Evolutionary conservation across 2,797 vertebrate species (phyloP), one percentile per base, ranked within the genome.

Genomic region (Halcyon leucocephala): DNA sequence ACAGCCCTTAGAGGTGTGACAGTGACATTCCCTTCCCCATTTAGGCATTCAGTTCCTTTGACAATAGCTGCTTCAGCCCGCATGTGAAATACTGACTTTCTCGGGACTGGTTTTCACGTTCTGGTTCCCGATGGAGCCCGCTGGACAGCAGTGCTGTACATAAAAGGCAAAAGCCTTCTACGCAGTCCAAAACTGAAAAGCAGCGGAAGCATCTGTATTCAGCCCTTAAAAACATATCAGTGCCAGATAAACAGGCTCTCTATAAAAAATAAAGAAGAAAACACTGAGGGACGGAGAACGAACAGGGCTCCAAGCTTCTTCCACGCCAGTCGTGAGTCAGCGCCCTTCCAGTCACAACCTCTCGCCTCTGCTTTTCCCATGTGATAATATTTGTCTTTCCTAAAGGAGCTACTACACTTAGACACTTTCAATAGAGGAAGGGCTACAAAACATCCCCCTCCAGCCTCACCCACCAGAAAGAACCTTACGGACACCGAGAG

Each of bases 1-100:
- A 88, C 69, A 55, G 89, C 76, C 61, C 91, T 51, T 19, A 21
- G 92, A 96, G 96, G 93, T 92, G 96, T 7, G 83, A 86, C 87
- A 84, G 71, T 65, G 87, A 86, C 89, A 71, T 83, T 91, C 86
- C 55, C 94, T 93, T 72, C 78, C 95, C 73, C 94, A 12, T 91
- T 94, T 95, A 92, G 94, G 72, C 87, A 79, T 58, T 51, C 69
- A 14, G 61, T 24, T 81, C 17, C 82, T 78, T 49, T 78, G 69
- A 66, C 82, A 93, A 52, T 26, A 49, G 76, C 25, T 77, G 78
- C 39, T 48, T 73, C 35, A 11, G 80, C 24, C 41, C 16, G 21
- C 46, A 22, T 26, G 1, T 29, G 21, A 76, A 81, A 48, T 9
- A 14, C 19, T 4, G 33, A 46, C 33, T 35, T 81, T 41, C 69